phyloP scores from a whole-genome alignment of 2,888 invertebrate species.

The Chrysolina americana region DNA sequence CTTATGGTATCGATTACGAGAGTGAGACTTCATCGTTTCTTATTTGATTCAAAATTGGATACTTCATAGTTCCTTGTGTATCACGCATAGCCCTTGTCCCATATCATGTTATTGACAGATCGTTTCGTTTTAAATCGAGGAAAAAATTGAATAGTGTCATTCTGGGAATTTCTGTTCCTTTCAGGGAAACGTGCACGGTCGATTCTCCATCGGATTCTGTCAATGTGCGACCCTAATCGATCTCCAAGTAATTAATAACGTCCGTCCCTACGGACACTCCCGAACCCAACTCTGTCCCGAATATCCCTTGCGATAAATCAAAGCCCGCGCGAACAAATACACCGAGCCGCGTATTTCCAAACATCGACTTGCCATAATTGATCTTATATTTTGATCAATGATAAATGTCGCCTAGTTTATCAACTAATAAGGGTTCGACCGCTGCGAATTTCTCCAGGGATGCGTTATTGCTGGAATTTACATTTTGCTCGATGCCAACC shows the following conservation, averaged over 20 bases:
- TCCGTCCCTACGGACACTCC: not conserved
- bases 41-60: too few relatives aligned
- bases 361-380: slow-evolving; percentile 31
- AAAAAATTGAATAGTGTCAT: too few relatives aligned
- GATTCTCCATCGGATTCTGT: too few relatives aligned
- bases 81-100: too few relatives aligned
- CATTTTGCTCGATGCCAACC: slow-evolving; percentile 4
- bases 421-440: slow-evolving; percentile 34
- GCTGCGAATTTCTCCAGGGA: slow-evolving; percentile 22
- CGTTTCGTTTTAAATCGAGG: too few relatives aligned
- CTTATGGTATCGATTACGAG: too few relatives aligned
- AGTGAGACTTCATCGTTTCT: too few relatives aligned
- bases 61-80: too few relatives aligned
- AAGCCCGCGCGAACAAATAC: slow-evolving; percentile 14
- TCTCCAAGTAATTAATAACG: slow-evolving; percentile 4
- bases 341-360: not conserved
- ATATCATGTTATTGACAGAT: too few relatives aligned
- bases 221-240: not conserved
- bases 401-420: slow-evolving; percentile 36
- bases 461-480: slow-evolving; percentile 11
- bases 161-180: too few relatives aligned
- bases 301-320: slow-evolving; percentile 27
- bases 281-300: slow-evolving; percentile 6
- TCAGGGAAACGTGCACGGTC: too few relatives aligned
- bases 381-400: slow-evolving; percentile 33